Evolutionary conservation across 2,113 vertebrate genomes (phyloP).

Genomic region (Hippocampus comes): DNA sequence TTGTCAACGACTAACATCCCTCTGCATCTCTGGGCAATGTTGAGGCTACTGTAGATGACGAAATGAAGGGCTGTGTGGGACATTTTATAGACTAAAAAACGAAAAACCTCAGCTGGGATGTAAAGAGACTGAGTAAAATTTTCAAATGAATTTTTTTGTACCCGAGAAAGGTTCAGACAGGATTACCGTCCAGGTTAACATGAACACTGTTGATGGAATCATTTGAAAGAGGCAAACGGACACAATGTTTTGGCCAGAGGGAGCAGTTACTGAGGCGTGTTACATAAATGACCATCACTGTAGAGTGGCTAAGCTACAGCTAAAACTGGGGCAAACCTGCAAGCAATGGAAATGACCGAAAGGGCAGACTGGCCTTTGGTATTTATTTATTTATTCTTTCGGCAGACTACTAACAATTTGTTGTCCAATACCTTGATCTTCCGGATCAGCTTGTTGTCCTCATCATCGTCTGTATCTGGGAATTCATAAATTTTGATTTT

Average conservation of each 20-base stretch:
- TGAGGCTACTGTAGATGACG: not conserved
- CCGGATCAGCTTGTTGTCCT: slow-evolving; percentile 75
- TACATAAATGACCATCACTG: not conserved
- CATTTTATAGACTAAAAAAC: not conserved
- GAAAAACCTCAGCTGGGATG: not conserved
- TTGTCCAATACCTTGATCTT: slow-evolving; percentile 73
- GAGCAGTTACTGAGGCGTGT: slow-evolving; percentile 8
- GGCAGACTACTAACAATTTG: not conserved
- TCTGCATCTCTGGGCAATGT: not conserved
- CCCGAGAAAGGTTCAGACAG: not conserved
- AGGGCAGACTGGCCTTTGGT: not conserved
- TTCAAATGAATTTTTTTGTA: not conserved
- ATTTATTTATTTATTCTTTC: not conserved
- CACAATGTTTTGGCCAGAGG: not conserved
- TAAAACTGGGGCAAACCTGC: not conserved
- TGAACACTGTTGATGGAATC: not conserved
- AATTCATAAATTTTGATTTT: slow-evolving; percentile 81
- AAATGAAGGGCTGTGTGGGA: not conserved
- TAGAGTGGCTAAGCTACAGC: not conserved
- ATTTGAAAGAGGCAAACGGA: not conserved
- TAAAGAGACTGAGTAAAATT: not conserved
- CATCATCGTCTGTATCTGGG: slow-evolving; percentile 75
- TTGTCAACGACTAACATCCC: not conserved
- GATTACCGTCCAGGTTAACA: not conserved
- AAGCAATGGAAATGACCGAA: not conserved